Evolutionary conservation across 2,888 invertebrate species (phyloP), one percentile per base, ranked within the genome.

Genomic region (Chymomyza amoena): DNA sequence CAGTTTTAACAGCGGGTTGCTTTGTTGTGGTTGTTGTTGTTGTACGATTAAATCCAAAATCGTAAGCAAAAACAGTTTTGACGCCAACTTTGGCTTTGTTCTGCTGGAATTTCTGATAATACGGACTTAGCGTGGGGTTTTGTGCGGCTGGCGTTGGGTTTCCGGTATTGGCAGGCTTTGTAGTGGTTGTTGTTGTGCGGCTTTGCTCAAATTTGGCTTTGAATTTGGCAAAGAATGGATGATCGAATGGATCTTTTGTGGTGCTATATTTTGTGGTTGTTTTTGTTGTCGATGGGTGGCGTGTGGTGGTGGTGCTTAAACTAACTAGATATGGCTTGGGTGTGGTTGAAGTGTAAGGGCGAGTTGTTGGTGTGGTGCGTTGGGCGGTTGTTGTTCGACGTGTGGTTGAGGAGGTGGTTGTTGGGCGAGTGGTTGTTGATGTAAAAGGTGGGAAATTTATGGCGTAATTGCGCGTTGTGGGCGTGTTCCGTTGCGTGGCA

Each of bases 191-290:
- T 62, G 1, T 36, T 13, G 32, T 54, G 61, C 20, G n/a, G 56
- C 25, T 64, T 52, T 61, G 52, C 1, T 79, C 64, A 50, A 86
- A 82, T 15, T 57, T 52, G 0, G 68, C 66, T 60, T 78, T 79
- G 62, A 75, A 80, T 67, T 81, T 84, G 5, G 76, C 81, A 66
- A 85, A 85, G 70, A 85, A 81, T 36, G 81, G 82, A 71, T 78
- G 78, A 39, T 67, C 69, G 63, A 78, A 80, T 6, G 79, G 78
- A 72, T 78, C 73, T 20, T 61, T 61, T 52, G 77, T 77, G 0
- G 72, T 70, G 16, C 57, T 25, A 5, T 25, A 51, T 28, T 61
- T 63, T 66, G 32, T 16, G 28, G 61, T 73, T 61, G 25, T 72
- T 10, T 16, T 63, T 56, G 69, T 76, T 64, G 65, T 74, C 66